Evolutionary conservation across 2,888 invertebrate genomes (phyloP), one percentile per base, ranked within the genome.

Genomic region (Alviniconcha strummeri): DNA sequence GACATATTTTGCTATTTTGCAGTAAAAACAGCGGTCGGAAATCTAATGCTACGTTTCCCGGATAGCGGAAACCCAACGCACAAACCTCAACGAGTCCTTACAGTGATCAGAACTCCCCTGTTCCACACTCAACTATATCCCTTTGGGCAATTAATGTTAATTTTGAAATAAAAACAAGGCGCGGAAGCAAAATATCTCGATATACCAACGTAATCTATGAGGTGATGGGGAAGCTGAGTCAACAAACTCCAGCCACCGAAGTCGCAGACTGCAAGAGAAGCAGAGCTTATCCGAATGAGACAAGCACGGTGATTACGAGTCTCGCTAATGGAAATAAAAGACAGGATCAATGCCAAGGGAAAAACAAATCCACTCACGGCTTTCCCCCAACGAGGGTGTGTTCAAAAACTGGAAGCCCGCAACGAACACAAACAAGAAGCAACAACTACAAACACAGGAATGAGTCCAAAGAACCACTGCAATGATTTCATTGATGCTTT

Each of bases 361-460:
- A 79, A 60, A 79, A 79, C 79, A 79, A 79, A 79, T 79, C 67
- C 64, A 36, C 64, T n/a, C 60, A 67, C 79, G 13, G 67, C 19
- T 79, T 67, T 67, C 17, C 36, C 11, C 13, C 13, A 60, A 60
- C 8, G 64, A 2, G 79, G 79, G 64, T 19, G 64, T 60, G 64
- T 79, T 67, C 60, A 15, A 60, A 79, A 79, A 79, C 79, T 54
- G 11, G 64, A 79, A 57, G 79, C 79, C 19, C 79, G 19, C 57
- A 64, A 64, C 36, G 19, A 79, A 79, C 79, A 79, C 79, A 79
- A 79, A 79, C 79, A 19, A 13, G 19, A 15, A 56, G 55, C 19
- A 77, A 77, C 36, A 56, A 19, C 55, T 77, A 77, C 77, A 77
- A 77, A 77, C 77, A 77, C 71, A 8, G 71, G 7, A 71, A 19